phyloP scores from a whole-genome alignment of 1,140 invertebrate species.

The Medauroidea extradentata region DNA sequence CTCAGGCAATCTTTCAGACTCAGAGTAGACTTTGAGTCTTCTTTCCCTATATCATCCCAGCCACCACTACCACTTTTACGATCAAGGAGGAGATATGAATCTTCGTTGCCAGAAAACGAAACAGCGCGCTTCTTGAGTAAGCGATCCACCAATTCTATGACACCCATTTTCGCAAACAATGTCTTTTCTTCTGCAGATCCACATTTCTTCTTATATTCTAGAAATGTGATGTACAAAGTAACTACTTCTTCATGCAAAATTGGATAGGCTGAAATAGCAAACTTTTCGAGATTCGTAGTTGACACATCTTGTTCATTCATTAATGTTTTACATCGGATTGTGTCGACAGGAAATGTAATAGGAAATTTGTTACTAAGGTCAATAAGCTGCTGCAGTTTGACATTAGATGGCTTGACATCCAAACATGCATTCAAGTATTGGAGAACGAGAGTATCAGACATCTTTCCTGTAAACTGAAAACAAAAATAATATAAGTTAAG shows the following conservation, averaged over 20 bases:
- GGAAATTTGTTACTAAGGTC: conserved; percentile 43
- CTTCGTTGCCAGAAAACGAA: conserved; percentile 46
- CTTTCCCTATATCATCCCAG: conserved; percentile 49
- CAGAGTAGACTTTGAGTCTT: conserved; percentile 42
- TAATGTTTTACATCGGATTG: conserved; percentile 30
- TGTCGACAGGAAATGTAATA: conserved; percentile 40
- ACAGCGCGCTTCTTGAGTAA: conserved; percentile 53
- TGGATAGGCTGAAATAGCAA: conserved; percentile 47
- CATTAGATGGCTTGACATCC: not conserved
- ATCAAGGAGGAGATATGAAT: conserved; percentile 49
- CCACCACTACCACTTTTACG: conserved; percentile 45
- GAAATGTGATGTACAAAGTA: conserved; percentile 41
- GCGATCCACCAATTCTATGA: conserved; percentile 51
- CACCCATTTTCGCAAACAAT: conserved; percentile 50
- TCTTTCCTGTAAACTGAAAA: no score
- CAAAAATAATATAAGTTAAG: no score
- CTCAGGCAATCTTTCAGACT: conserved; percentile 40
- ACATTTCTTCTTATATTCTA: conserved; percentile 41
- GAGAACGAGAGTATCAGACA: no score
- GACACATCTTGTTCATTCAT: conserved; percentile 36
- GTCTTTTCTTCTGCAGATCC: conserved; percentile 49
- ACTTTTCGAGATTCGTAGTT: conserved; percentile 35
- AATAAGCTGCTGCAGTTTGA: conserved; percentile 37
- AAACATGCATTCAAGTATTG: not conserved
- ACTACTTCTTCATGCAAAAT: conserved; percentile 46